Percentiles rank a stretch among this genome's conserved stretches.
Evolutionary conservation across 2,113 vertebrate genomes (phyloP).

Genomic region (Benitochromis conjunctus): DNA sequence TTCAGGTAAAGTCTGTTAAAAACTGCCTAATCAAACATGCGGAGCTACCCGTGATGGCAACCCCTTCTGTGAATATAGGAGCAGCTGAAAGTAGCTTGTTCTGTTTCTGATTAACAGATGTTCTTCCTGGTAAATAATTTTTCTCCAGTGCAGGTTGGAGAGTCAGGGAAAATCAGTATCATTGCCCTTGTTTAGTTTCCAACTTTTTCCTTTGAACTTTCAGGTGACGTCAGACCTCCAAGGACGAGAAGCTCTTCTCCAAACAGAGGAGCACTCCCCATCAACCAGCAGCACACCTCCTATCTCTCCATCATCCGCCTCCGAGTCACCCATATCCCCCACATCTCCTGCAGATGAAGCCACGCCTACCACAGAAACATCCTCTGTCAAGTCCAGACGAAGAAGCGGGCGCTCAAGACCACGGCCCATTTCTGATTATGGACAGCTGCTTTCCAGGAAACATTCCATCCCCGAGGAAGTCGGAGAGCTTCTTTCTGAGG

Average conservation of each 20-base stretch:
- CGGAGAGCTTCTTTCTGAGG: conserved; percentile 43
- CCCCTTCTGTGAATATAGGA: background rate
- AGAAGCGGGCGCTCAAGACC: conserved; percentile 74
- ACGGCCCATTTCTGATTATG: conserved; percentile 91
- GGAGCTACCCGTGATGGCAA: background rate
- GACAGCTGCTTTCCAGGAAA: conserved; percentile 79
- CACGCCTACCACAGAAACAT: conserved; percentile 3
- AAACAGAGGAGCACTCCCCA: conserved; percentile 8
- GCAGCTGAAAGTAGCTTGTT: background rate
- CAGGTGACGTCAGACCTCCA: conserved; percentile 43
- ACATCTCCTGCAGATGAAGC: conserved; percentile 1
- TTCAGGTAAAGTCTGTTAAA: background rate
- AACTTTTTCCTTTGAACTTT: background rate
- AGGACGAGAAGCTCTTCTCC: conserved; percentile 11
- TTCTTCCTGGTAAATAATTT: background rate
- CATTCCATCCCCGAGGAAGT: conserved; percentile 88
- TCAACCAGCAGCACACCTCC: conserved; percentile 37
- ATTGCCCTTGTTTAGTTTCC: background rate
- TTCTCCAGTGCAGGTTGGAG: background rate
- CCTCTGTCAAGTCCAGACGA: conserved; percentile 73
- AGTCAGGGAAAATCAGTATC: background rate
- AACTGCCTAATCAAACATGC: background rate
- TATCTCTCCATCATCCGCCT: conserved; percentile 13
- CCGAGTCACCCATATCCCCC: conserved; percentile 30
- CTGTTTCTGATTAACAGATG: conserved; percentile 53